Percentiles rank a stretch among this genome's conserved stretches.
Evolutionary conservation across 2,113 vertebrate genomes (phyloP).

Genomic region (Coptodon bakossiorum): DNA sequence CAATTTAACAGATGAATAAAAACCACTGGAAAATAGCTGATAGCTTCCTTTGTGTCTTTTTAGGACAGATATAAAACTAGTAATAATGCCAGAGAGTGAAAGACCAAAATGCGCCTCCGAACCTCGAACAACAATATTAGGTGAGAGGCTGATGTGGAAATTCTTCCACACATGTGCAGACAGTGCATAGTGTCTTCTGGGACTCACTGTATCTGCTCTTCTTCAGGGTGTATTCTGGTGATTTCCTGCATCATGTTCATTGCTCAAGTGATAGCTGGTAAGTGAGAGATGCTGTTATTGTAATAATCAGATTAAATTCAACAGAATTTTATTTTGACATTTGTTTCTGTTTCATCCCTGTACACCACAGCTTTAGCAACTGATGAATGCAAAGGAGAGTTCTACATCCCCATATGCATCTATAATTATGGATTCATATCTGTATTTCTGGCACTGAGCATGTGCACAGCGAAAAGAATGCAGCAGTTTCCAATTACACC

Average conservation of each 20-base stretch:
- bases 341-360: fast-evolving
- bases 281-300: fast-evolving
- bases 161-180: not conserved
- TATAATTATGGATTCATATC: not conserved
- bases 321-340: not conserved
- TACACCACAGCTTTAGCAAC: not conserved
- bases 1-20: not conserved
- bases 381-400: not conserved
- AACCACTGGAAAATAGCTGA: no score
- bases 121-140: not conserved
- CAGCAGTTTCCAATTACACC: not conserved
- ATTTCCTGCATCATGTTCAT: not conserved
- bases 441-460: not conserved
- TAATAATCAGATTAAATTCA: fast-evolving
- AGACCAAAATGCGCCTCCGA: not conserved
- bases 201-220: not conserved
- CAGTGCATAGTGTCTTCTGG: not conserved
- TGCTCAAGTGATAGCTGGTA: not conserved
- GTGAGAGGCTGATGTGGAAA: fast-evolving
- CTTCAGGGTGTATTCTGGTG: not conserved
- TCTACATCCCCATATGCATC: not conserved
- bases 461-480: not conserved
- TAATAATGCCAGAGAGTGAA: not conserved
- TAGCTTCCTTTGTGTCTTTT: not conserved
- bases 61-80: not conserved